Percentiles rank a stretch among this genome's conserved stretches.
Conservation (phyloP, 2,888 invertebrate genomes). For the Ophioninae sp. region DNA sequence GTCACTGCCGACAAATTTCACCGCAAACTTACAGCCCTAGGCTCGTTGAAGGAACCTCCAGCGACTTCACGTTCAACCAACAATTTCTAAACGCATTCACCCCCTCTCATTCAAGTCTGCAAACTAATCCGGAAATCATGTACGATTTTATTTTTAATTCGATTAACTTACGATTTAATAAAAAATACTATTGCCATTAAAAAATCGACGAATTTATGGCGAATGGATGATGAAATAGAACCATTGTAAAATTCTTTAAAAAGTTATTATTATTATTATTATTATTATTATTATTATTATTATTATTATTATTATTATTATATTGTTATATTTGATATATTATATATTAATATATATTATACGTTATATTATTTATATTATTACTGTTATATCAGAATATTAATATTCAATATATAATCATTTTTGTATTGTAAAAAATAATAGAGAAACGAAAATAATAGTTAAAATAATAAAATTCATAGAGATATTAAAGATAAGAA, state of each 20-base stretch:
- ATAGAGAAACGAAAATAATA: too few relatives aligned
- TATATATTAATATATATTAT: too few relatives aligned
- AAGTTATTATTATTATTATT: too few relatives aligned
- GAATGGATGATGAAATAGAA: constrained; percentile 5
- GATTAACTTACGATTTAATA: constrained; percentile 18
- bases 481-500: too few relatives aligned
- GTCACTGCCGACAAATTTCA: constrained; percentile 50
- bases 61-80: neutral
- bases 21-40: constrained; percentile 27
- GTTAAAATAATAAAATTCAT: too few relatives aligned
- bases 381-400: too few relatives aligned
- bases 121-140: neutral
- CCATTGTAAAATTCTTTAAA: neutral
- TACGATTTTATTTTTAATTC: constrained; percentile 9
- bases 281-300: too few relatives aligned
- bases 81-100: constrained; percentile 28
- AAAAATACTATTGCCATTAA: constrained; percentile 32
- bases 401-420: too few relatives aligned
- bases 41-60: constrained; percentile 35
- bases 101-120: neutral
- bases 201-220: constrained; percentile 28
- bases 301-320: too few relatives aligned
- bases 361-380: too few relatives aligned
- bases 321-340: too few relatives aligned
- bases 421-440: too few relatives aligned